Base-by-base conservation (phyloP, 2,888 invertebrate genomes). In the Caenorhabditis sp. region DNA sequence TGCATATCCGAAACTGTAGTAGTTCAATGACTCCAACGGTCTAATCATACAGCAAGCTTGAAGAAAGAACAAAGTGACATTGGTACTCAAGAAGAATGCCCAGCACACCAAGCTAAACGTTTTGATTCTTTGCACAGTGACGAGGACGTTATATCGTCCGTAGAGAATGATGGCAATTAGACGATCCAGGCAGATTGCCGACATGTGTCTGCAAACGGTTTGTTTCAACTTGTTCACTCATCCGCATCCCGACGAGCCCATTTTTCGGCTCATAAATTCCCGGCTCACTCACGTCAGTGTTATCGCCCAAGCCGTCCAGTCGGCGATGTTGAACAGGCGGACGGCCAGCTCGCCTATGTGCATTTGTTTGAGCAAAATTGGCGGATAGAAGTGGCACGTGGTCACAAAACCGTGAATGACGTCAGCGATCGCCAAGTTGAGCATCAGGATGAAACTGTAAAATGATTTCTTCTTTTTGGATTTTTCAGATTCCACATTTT, bases 301-400 rank as follows among this genome's bases (percentile, higher is more conserved):
- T 56, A 92, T 90, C 41, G 90, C 89, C 92, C 92, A 92, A 22
- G 92, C 92, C 3, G 92, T 91, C 92, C 92, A 92, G 75, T 92
- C 92, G 79, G 92, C 82, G 22, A 91, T 87, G 82, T 92, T 92
- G 82, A 90, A 91, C 14, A 90, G 80, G 22, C 91, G 88, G 70
- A 91, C 82, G 14, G 85, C 90, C 38, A 89, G 56, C 35, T 88
- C 86, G 22, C 89, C 86, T n/a, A 91, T 77, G 69, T 86, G 86
- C 70, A 86, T 85, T 72, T 81, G 70, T 72, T 88, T 85, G 61
- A 91, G 85, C 54, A 91, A 16, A 58, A 91, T 91, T 24, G 91
- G 91, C 16, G 91, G 91, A 72, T 91, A 91, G 85, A 91, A 91
- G 75, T 90, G 90, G 59, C 87, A 87, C 41, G 90, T 91, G 26